A percentile compares a stretch with the other conserved stretches of the same genome.
Conservation (phyloP, 37 sponge, comb jelly and placozoan species). For the Oopsacas minuta region DNA sequence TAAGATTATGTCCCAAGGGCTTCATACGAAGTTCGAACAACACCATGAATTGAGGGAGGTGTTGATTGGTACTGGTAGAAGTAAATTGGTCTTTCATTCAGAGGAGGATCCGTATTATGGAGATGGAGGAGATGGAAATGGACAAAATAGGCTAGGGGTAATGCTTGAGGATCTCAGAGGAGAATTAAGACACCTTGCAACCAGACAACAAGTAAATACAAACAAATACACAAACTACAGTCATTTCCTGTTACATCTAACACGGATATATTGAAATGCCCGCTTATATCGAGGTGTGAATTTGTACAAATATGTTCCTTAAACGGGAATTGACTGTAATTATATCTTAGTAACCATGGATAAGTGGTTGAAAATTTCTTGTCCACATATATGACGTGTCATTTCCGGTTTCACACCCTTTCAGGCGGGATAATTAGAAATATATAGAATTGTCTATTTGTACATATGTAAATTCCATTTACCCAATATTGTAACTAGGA, state of each 20-base stretch:
- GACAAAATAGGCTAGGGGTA: background rate
- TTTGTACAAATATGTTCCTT: no score
- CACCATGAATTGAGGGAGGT: background rate
- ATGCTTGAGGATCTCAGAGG: background rate
- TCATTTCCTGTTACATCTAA: no score
- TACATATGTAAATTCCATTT: background rate
- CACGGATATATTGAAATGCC: no score
- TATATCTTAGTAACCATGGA: no score
- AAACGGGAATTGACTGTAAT: no score
- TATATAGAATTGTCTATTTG: background rate
- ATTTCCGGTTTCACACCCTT: no score
- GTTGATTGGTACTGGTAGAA: background rate
- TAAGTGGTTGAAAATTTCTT: no score
- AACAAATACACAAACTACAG: no score
- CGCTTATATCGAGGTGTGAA: no score
- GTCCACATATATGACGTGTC: no score
- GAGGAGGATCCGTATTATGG: conserved; percentile 14
- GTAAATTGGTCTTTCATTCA: background rate
- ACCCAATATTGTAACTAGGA: conserved; percentile 1
- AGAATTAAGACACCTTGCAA: background rate
- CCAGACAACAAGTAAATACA: background rate
- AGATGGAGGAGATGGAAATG: background rate
- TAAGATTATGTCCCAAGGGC: background rate
- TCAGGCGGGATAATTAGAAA: background rate
- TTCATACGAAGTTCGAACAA: background rate